Base-by-base conservation (phyloP, 2,113 vertebrate species). In the Motacilla tschutschensis region DNA sequence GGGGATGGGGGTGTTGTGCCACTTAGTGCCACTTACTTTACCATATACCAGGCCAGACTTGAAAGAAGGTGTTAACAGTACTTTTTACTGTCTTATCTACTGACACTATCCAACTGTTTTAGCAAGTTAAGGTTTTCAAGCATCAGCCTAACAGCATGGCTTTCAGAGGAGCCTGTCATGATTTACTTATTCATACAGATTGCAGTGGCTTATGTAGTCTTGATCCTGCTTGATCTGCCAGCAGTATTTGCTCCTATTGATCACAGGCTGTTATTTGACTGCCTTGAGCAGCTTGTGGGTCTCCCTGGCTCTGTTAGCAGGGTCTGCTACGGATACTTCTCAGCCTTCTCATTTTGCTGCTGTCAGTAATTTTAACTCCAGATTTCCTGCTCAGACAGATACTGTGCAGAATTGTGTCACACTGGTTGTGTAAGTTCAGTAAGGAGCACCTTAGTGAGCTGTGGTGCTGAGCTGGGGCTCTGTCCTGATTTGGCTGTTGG, bases 171-270 rank as follows among this genome's bases (percentile, higher is more conserved):
- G 83, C 64, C 72, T 92, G 89, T 84, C 88, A 66, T 81, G 89
- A 90, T 92, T 95, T 92, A 85, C 87, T 95, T 95, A 89, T 88
- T 94, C 93, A 93, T 91, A 92, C 87, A 93, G 89, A 95, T 94
- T 94, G 78, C 91, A 92, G 80, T 91, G 94, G 87, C 80, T 95
- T 93, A 91, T 88, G 89, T 90, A 93, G 85, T 70, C 90, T 93
- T 93, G 93, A 92, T 94, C 93, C 92, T 93, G 81, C 93, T 90
- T 94, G 93, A 92, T 93, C 90, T 94, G 89, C 87, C 90, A 91
- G 91, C 81, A 81, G 87, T 91, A 87, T 91, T 95, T 95, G 93
- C 91, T 88, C 75, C 94, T 92, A 67, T 95, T 94, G 95, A 95
- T 95, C 91, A 91, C 87, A 87, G 89, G 53, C 83, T 87, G 91